phyloP scores from a whole-genome alignment of 1,140 invertebrate genomes.

The Eubasilissa regina region DNA sequence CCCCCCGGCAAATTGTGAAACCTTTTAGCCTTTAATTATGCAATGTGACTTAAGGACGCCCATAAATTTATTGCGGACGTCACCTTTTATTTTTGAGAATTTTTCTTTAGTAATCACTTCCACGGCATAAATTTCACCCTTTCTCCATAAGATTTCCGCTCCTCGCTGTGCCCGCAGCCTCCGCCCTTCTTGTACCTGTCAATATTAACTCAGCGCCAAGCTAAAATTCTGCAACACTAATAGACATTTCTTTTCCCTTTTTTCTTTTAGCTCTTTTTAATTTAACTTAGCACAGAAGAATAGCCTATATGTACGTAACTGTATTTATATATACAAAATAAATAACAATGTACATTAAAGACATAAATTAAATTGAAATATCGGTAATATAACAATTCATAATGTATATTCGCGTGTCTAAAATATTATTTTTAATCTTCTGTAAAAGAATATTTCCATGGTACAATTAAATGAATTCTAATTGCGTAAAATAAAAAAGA shows the following conservation, averaged over 20 bases:
- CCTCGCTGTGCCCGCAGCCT: slow-evolving; percentile 61
- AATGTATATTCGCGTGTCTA: too few species aligned
- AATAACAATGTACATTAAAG: too few species aligned
- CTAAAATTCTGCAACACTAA: slow-evolving; percentile 49
- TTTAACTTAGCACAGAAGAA: too few species aligned
- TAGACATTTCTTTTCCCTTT: slow-evolving; percentile 37
- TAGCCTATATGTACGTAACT: too few species aligned
- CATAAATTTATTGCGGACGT: slow-evolving; percentile 66
- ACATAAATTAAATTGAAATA: too few species aligned
- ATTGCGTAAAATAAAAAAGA: too few species aligned
- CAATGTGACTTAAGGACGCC: slow-evolving; percentile 37
- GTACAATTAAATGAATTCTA: too few species aligned
- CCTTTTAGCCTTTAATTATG: slow-evolving; percentile 55
- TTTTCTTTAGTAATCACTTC: slow-evolving; percentile 62
- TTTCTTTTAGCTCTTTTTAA: too few species aligned
- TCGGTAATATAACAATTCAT: too few species aligned
- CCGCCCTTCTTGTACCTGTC: slow-evolving; percentile 69
- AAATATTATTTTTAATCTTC: too few species aligned
- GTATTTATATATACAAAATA: too few species aligned
- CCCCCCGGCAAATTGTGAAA: slow-evolving; percentile 50
- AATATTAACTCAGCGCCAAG: slow-evolving; percentile 69
- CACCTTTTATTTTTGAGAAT: slow-evolving; percentile 74
- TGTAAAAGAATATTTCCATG: too few species aligned
- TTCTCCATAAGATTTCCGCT: slow-evolving; percentile 48
- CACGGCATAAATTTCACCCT: slow-evolving; percentile 56